These are phyloP conservation scores for Podarcis muralis DNA, from an alignment of 2,113 vertebrate genomes.

Conservation along the genomic window DNA sequence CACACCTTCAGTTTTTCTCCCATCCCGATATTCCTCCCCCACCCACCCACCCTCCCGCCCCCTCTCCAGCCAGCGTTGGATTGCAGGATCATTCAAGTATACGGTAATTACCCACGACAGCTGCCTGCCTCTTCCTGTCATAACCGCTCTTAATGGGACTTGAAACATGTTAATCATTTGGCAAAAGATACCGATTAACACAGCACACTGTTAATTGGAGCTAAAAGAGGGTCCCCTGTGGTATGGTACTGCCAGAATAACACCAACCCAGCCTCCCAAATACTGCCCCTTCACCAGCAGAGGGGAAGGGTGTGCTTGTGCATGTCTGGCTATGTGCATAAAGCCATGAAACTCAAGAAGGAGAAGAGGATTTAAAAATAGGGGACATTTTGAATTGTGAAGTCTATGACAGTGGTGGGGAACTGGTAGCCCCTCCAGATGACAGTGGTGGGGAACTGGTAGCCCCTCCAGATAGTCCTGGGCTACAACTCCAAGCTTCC, in stretches of 20 bases:
- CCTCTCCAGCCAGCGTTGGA: rapidly evolving
- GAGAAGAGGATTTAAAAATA: neutral
- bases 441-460: no score
- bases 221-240: conserved; percentile 44
- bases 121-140: conserved; percentile 57
- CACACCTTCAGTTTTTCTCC: neutral
- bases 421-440: no score
- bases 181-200: conserved; percentile 55
- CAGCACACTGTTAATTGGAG: conserved; percentile 49
- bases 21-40: rapidly evolving
- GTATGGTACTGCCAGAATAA: neutral
- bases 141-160: conserved; percentile 37
- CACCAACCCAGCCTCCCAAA: neutral
- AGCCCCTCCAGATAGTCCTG: no score
- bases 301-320: neutral
- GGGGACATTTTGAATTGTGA: neutral
- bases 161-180: conserved; percentile 60
- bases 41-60: neutral
- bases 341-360: neutral
- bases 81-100: conserved; percentile 43
- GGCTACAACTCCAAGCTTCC: no score
- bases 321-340: neutral
- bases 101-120: conserved; percentile 45
- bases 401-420: no score
- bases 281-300: neutral